Percentiles rank a stretch among this genome's conserved stretches.
Evolutionary conservation across 2,113 vertebrate species (phyloP).

Genomic region (Bufo bufo): DNA sequence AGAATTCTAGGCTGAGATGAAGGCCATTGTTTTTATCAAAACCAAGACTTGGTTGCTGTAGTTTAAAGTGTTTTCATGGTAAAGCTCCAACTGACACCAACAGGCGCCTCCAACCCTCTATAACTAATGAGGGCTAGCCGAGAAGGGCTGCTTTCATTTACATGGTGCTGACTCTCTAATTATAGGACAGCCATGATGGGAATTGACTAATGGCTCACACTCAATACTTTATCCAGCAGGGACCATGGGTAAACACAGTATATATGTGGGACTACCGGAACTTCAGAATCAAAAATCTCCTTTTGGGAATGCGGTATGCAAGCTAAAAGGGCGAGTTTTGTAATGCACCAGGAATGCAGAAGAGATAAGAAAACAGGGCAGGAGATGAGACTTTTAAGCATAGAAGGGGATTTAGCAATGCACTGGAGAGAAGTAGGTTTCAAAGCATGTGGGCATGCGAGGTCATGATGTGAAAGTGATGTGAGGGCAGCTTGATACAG

Average conservation of each 20-base stretch:
- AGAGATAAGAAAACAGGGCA: not conserved
- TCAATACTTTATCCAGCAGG: not conserved
- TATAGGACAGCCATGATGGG: not conserved
- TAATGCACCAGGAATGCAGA: not conserved
- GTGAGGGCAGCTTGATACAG: not conserved
- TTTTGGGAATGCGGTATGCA: not conserved
- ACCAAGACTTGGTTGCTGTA: too few relatives aligned
- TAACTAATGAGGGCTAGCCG: not conserved
- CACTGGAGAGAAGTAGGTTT: slow-evolving; percentile 29
- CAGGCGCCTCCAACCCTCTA: too few relatives aligned
- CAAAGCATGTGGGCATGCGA: slow-evolving; percentile 1
- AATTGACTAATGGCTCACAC: not conserved
- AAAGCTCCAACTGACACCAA: too few relatives aligned
- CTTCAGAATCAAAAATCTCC: not conserved
- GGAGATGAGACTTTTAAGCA: slow-evolving; percentile 3
- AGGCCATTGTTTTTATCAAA: too few relatives aligned
- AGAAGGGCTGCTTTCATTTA: not conserved
- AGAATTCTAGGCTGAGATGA: too few relatives aligned
- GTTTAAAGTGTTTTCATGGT: too few relatives aligned
- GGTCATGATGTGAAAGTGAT: not conserved
- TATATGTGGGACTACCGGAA: not conserved
- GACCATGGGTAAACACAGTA: not conserved
- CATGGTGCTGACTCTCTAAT: not conserved
- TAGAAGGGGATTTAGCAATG: slow-evolving; percentile 1
- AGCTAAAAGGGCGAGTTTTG: not conserved